These are phyloP conservation scores for Podarcis cretensis DNA, from an alignment of 2,113 vertebrate species.

Conservation along the genomic window DNA sequence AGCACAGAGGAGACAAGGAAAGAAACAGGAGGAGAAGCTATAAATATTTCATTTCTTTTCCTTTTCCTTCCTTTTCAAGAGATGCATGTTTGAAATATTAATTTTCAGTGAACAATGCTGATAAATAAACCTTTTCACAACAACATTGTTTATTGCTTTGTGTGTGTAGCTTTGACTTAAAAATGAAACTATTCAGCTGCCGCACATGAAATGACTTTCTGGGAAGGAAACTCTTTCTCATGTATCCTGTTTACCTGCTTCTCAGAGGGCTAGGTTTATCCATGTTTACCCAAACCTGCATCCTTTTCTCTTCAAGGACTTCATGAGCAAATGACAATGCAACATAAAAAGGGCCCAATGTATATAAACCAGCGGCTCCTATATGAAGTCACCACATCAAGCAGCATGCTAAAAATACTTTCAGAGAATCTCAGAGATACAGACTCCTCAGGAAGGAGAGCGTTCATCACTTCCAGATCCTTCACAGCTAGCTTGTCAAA, in stretches of 20 bases:
- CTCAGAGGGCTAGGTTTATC: not conserved
- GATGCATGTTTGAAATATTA: not conserved
- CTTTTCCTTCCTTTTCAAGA: constrained; percentile 12
- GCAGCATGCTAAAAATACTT: not conserved
- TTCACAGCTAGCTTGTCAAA: not conserved
- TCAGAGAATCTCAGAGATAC: not conserved
- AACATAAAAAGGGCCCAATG: not conserved
- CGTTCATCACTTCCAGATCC: not conserved
- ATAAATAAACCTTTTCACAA: not conserved
- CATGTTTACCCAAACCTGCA: not conserved
- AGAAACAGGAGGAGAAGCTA: not conserved
- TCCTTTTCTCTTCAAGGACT: not conserved
- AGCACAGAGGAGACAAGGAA: not conserved
- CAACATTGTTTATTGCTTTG: not conserved
- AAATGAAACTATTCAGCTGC: not conserved
- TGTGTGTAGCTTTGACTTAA: not conserved
- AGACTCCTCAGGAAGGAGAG: not conserved
- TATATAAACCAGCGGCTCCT: not conserved
- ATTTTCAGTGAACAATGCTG: constrained; percentile 1
- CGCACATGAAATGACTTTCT: not conserved
- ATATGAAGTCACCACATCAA: not conserved
- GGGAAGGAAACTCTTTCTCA: constrained; percentile 6
- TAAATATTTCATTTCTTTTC: constrained; percentile 11
- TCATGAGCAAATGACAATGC: not conserved
- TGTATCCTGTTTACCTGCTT: not conserved